Evolutionary conservation across 1,140 invertebrate genomes (phyloP).

Genomic region (Tetramorium alpestre): DNA sequence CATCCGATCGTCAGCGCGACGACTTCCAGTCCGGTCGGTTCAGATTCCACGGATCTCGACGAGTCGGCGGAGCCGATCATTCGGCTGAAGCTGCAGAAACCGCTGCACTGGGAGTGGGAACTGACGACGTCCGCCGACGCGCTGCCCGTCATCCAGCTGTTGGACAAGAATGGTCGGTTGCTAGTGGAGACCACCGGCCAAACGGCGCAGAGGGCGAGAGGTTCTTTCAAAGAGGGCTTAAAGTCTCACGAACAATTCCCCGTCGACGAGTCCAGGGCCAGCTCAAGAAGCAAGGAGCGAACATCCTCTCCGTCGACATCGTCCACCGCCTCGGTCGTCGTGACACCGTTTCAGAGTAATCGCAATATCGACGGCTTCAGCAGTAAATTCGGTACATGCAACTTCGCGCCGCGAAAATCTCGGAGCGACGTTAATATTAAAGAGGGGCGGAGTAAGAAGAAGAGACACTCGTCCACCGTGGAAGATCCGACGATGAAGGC

Average conservation of each 20-base stretch:
- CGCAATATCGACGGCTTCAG: slow-evolving; percentile 81
- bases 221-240: slow-evolving; percentile 79
- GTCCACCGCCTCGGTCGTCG: neutral
- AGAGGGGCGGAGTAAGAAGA: slow-evolving; percentile 52
- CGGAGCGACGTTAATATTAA: slow-evolving; percentile 75
- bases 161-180: slow-evolving; percentile 80
- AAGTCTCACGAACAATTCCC: slow-evolving; percentile 76
- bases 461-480: slow-evolving; percentile 59
- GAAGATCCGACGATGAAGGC: slow-evolving; percentile 28
- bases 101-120: slow-evolving; percentile 81
- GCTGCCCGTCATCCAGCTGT: slow-evolving; percentile 79
- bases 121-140: slow-evolving; percentile 80
- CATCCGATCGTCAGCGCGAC: slow-evolving; percentile 76
- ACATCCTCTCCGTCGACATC: slow-evolving; percentile 30
- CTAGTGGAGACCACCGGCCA: slow-evolving; percentile 80
- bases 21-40: slow-evolving; percentile 46
- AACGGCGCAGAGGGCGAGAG: slow-evolving; percentile 80
- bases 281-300: slow-evolving; percentile 4
- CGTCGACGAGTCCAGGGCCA: neutral
- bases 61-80: slow-evolving; percentile 76
- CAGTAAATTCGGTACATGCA: slow-evolving; percentile 72
- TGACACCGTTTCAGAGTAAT: slow-evolving; percentile 60
- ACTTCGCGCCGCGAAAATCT: slow-evolving; percentile 77
- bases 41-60: slow-evolving; percentile 53
- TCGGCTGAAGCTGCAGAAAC: slow-evolving; percentile 79